Percentiles rank a stretch among this genome's conserved stretches.
phyloP scores from a whole-genome alignment of 2,113 vertebrate genomes.

The Lates calcarifer region DNA sequence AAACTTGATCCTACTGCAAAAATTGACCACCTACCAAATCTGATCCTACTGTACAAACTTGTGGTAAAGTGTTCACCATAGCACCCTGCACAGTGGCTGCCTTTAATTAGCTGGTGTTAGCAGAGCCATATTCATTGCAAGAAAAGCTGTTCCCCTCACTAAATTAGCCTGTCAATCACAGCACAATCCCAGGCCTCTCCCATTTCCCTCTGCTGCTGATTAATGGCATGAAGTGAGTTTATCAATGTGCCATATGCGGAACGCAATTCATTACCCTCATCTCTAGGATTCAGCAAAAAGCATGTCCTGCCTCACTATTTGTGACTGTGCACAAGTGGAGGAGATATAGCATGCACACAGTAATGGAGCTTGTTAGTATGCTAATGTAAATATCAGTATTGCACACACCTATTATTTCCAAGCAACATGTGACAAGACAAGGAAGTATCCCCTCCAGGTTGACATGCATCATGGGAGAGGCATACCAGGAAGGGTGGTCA shows the following conservation, averaged over 20 bases:
- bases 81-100: conserved; percentile 38
- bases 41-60: conserved; percentile 5
- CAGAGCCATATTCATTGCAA: conserved; percentile 65
- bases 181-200: conserved; percentile 78
- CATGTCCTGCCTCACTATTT: conserved; percentile 77
- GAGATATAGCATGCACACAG: conserved; percentile 68
- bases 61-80: neutral
- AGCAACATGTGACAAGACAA: conserved; percentile 60
- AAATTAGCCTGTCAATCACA: conserved; percentile 86
- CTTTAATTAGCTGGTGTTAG: conserved; percentile 79
- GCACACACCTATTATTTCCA: conserved; percentile 73
- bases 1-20: conserved; percentile 25
- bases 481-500: conserved; percentile 52
- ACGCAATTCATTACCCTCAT: conserved; percentile 88
- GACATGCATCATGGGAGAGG: conserved; percentile 68
- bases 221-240: conserved; percentile 86
- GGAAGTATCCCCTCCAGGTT: conserved; percentile 57
- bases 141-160: conserved; percentile 78
- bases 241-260: conserved; percentile 82
- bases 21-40: conserved; percentile 25
- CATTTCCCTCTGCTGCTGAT: conserved; percentile 83
- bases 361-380: conserved; percentile 86
- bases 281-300: conserved; percentile 71
- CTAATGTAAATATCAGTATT: conserved; percentile 86
- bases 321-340: conserved; percentile 78